Evolutionary conservation across 2,888 invertebrate species (phyloP).

Genomic region (Augochlorella aurata): DNA sequence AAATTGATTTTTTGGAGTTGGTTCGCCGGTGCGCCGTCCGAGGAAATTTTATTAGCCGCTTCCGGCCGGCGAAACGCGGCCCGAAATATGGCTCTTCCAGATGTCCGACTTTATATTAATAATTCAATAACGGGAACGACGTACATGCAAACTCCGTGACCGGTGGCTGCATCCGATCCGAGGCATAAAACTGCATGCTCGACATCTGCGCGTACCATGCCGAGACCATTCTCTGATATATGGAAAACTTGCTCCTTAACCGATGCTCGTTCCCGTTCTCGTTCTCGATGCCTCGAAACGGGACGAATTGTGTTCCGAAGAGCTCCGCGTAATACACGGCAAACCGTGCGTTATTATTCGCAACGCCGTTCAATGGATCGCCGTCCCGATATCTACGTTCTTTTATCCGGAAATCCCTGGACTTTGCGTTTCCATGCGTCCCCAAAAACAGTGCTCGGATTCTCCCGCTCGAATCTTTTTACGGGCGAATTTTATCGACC

Average conservation of each 20-base stretch:
- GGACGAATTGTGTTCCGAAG: not conserved
- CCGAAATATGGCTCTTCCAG: slow-evolving; percentile 19
- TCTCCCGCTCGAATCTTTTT: too few relatives aligned
- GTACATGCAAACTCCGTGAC: not conserved
- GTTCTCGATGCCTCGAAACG: not conserved
- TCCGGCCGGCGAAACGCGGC: not conserved
- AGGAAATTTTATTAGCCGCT: slow-evolving; percentile 22
- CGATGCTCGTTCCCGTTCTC: not conserved
- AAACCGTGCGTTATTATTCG: not conserved
- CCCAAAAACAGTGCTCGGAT: too few relatives aligned
- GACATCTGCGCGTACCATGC: slow-evolving; percentile 21
- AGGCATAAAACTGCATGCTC: slow-evolving; percentile 30
- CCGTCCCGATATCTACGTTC: not conserved
- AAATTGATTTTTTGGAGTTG: too few relatives aligned
- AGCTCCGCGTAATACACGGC: not conserved
- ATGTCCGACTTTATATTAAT: slow-evolving; percentile 46
- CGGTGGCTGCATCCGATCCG: slow-evolving; percentile 24
- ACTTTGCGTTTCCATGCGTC: too few relatives aligned
- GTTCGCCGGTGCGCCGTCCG: not conserved
- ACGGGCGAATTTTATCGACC: too few relatives aligned
- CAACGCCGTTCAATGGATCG: not conserved
- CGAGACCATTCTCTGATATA: slow-evolving; percentile 20
- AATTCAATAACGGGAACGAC: slow-evolving; percentile 43
- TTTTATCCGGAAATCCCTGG: not conserved
- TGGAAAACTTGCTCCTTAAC: slow-evolving; percentile 38